Evolutionary conservation across 2,797 vertebrate genomes (phyloP), one percentile per base, ranked within the genome.

Genomic region (Oreortyx pictus): DNA sequence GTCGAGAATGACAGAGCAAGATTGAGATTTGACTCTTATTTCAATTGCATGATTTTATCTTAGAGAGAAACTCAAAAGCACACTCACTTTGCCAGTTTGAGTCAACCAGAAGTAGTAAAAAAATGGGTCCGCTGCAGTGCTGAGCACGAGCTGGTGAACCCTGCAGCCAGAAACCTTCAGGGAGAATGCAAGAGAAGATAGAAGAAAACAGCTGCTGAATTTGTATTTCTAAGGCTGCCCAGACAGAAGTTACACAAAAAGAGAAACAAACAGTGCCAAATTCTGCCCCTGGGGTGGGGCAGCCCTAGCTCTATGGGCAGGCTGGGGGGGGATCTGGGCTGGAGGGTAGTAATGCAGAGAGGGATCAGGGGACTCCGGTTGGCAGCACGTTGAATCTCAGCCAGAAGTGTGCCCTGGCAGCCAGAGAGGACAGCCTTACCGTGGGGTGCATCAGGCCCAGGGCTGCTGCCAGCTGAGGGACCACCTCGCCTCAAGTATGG

Each of bases 1-100:
- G 64, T 62, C n/a, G 77, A 80, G 61, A 92, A 72, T 1, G 14
- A 75, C 44, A 85, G 43, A 79, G 72, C 39, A 90, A 89, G 65
- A 78, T 62, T 70, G 56, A 87, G 56, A 90, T 64, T 82, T 82
- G 61, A 86, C 77, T 94, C 64, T 66, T 78, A 49, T 73, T 65
- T 86, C 79, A 87, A 31, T 74, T 31, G 18, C 93, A 9, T 41
- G 56, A 82, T 89, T 85, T 82, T 85, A 82, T 82, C 87, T 71
- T 27, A 56, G 74, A 76, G 79, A 8, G 8, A 56, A 79, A 73
- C 64, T 79, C 33, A 79, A 59, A 89, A 76, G 62, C 74, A 80
- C 52, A 41, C 27, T 62, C 31, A 18, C 22, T 90, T 75, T 59
- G 50, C 29, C 35, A 56, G 39, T 82, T 50, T 74, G 68, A 39